A percentile compares a stretch with the other conserved stretches of the same genome.
Evolutionary conservation across 2,797 vertebrate genomes (phyloP).

Genomic region (Sebastolobus altivelis): DNA sequence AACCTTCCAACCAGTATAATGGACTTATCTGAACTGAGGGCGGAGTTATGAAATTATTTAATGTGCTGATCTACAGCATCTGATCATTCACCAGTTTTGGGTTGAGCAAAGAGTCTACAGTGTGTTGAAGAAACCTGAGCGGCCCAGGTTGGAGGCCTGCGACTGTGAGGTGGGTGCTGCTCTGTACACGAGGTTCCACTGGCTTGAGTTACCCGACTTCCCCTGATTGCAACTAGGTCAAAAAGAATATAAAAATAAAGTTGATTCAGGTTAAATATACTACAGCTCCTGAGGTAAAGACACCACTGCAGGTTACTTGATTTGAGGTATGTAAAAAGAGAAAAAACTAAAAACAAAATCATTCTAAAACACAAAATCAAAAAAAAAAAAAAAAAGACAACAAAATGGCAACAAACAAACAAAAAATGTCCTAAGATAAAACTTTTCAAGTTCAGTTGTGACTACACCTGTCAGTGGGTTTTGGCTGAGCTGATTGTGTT

Average conservation of each 20-base stretch:
- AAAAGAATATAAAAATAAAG: conserved; percentile 84
- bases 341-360: conserved; percentile 73
- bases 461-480: conserved; percentile 83
- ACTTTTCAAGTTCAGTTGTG: conserved; percentile 87
- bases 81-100: conserved; percentile 52
- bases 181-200: conserved; percentile 59
- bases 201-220: conserved; percentile 71
- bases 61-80: conserved; percentile 78
- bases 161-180: conserved; percentile 50
- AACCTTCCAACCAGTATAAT: conserved; percentile 20
- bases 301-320: conserved; percentile 82
- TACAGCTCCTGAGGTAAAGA: conserved; percentile 87
- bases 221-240: conserved; percentile 79
- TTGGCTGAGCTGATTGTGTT: conserved; percentile 88
- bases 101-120: conserved; percentile 54
- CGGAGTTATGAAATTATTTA: conserved; percentile 54
- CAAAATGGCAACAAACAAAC: conserved; percentile 83
- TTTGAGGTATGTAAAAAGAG: conserved; percentile 87
- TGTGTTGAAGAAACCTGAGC: conserved; percentile 54
- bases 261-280: conserved; percentile 83
- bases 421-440: conserved; percentile 80
- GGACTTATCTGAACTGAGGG: conserved; percentile 39
- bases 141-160: conserved; percentile 46
- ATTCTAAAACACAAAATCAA: conserved; percentile 80
- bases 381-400: conserved; percentile 56